Evolutionary conservation across 2,113 vertebrate genomes (phyloP).

Genomic region (Amblyopsis rosae): DNA sequence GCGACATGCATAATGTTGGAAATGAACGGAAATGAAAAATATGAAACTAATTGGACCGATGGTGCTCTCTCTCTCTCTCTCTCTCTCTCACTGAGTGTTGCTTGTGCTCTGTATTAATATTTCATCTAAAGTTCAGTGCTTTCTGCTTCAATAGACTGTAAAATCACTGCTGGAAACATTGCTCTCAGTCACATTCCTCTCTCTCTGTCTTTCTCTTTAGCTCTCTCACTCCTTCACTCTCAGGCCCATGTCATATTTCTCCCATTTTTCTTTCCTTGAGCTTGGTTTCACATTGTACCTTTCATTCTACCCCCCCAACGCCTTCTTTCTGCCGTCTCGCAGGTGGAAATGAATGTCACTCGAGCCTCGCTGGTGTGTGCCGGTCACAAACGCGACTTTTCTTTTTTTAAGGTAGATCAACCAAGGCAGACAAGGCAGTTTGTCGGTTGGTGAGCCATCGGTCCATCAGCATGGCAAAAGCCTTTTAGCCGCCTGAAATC

Average conservation of each 20-base stretch:
- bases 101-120: constrained; percentile 63
- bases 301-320: constrained; percentile 9
- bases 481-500: constrained; percentile 39
- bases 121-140: constrained; percentile 72
- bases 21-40: constrained; percentile 60
- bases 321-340: constrained; percentile 23
- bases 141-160: constrained; percentile 73
- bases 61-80: constrained; percentile 53
- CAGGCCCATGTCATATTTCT: constrained; percentile 16
- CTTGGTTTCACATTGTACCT: not conserved
- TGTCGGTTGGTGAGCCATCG: constrained; percentile 12
- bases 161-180: constrained; percentile 70
- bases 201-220: not conserved
- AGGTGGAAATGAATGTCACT: constrained; percentile 45
- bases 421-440: constrained; percentile 13
- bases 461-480: constrained; percentile 18
- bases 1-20: constrained; percentile 48
- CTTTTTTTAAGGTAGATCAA: constrained; percentile 1
- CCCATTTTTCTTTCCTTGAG: constrained; percentile 1
- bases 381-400: constrained; percentile 18
- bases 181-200: constrained; percentile 56
- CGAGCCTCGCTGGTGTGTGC: constrained; percentile 16
- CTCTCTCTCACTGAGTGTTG: not conserved
- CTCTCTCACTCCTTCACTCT: constrained; percentile 23
- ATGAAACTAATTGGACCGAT: constrained; percentile 68